These are phyloP conservation scores for Pseudomugil gertrudae DNA, from an alignment of 2,797 vertebrate genomes.

Conservation along the genomic window DNA sequence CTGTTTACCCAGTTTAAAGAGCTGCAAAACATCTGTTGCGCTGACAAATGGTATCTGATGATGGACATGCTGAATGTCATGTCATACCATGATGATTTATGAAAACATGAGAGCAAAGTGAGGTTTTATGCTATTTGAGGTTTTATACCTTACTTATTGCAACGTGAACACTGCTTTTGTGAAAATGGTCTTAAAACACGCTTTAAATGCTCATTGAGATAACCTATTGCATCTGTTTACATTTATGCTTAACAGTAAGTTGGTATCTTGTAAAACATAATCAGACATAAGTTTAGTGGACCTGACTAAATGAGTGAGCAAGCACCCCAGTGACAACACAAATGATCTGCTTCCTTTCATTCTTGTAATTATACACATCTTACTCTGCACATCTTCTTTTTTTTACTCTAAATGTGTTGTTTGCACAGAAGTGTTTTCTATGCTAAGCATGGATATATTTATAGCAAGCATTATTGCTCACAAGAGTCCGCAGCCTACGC, in stretches of 20 bases:
- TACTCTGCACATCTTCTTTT: constrained; percentile 1
- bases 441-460: constrained; percentile 11
- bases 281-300: constrained; percentile 21
- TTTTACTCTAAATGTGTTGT: constrained; percentile 5
- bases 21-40: constrained; percentile 39
- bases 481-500: constrained; percentile 2
- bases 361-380: constrained; percentile 6
- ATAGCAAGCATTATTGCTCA: constrained; percentile 5
- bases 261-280: constrained; percentile 25
- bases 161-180: constrained; percentile 42
- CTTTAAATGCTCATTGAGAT: constrained; percentile 51
- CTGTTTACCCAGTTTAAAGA: neutral
- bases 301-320: constrained; percentile 2
- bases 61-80: constrained; percentile 21
- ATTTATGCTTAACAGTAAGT: constrained; percentile 24
- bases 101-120: constrained; percentile 22
- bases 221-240: constrained; percentile 3
- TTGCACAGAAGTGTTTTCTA: constrained; percentile 12
- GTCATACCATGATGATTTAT: constrained; percentile 35
- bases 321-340: neutral
- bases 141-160: constrained; percentile 39
- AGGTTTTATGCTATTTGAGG: constrained; percentile 24
- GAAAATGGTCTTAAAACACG: constrained; percentile 54
- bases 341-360: constrained; percentile 14
- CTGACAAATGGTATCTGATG: constrained; percentile 53